Conservation (phyloP, 2,113 vertebrate genomes). For the Diadophis punctatus region DNA sequence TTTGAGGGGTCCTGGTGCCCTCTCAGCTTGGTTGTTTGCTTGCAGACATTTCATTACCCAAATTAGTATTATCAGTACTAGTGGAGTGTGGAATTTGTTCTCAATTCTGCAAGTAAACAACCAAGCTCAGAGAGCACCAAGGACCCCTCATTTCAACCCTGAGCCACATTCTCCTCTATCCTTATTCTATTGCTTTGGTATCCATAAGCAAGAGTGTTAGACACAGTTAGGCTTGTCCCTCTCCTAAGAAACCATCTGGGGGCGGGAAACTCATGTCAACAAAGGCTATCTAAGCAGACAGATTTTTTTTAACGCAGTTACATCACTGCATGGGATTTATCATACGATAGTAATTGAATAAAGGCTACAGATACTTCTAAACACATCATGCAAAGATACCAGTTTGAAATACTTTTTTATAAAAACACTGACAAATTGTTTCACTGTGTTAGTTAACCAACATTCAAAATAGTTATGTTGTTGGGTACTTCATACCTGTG, state of each 20-base stretch:
- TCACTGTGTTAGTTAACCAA: not conserved
- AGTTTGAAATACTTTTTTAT: not conserved
- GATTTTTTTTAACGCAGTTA: not conserved
- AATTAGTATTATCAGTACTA: not conserved
- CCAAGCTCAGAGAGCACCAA: not conserved
- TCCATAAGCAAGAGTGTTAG: not conserved
- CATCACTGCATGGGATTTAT: not conserved
- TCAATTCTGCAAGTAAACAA: not conserved
- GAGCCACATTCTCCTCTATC: not conserved
- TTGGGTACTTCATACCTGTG: slow-evolving; percentile 42
- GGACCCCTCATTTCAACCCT: not conserved
- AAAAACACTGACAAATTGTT: not conserved
- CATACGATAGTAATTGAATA: not conserved
- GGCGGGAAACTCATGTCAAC: not conserved
- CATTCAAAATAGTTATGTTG: not conserved
- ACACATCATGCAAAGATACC: not conserved
- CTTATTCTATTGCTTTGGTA: not conserved
- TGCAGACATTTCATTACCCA: not conserved
- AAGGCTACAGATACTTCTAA: not conserved
- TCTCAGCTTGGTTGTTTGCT: not conserved
- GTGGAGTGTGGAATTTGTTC: not conserved
- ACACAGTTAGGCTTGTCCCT: not conserved
- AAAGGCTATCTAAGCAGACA: not conserved
- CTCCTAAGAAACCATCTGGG: not conserved
- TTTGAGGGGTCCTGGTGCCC: not conserved